Conservation (phyloP, 2,113 vertebrate species). For the Butastur rufipennis region DNA sequence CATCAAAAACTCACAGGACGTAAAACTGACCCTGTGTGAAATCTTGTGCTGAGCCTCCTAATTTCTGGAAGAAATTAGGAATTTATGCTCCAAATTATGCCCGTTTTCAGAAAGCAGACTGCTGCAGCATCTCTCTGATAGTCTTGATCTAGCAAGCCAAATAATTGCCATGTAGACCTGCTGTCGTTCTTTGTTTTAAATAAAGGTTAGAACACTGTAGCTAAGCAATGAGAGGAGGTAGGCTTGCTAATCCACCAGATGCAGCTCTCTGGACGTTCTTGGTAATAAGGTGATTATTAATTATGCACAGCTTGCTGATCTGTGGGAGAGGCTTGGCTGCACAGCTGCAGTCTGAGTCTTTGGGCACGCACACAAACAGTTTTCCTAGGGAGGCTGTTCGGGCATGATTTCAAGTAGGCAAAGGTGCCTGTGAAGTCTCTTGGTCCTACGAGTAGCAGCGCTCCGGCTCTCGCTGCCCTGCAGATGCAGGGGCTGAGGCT, state of each 20-base stretch:
- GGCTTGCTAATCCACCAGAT: not conserved
- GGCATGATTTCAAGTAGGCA: not conserved
- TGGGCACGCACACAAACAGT: not conserved
- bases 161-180: not conserved
- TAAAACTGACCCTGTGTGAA: not conserved
- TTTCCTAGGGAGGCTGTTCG: not conserved
- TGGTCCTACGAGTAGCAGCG: not conserved
- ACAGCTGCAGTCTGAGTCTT: not conserved
- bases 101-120: not conserved
- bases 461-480: not conserved
- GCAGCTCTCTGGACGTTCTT: not conserved
- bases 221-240: not conserved
- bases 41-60: not conserved
- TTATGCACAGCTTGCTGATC: not conserved
- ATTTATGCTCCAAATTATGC: not conserved
- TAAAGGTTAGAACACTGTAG: not conserved
- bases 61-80: not conserved
- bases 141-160: not conserved
- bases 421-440: not conserved
- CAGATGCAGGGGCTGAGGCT: not conserved
- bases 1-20: not conserved
- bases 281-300: not conserved
- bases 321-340: not conserved
- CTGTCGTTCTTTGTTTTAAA: not conserved
- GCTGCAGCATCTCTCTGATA: not conserved